Evolutionary conservation across 2,797 vertebrate genomes (phyloP).

Genomic region (Anolis apletophallus): DNA sequence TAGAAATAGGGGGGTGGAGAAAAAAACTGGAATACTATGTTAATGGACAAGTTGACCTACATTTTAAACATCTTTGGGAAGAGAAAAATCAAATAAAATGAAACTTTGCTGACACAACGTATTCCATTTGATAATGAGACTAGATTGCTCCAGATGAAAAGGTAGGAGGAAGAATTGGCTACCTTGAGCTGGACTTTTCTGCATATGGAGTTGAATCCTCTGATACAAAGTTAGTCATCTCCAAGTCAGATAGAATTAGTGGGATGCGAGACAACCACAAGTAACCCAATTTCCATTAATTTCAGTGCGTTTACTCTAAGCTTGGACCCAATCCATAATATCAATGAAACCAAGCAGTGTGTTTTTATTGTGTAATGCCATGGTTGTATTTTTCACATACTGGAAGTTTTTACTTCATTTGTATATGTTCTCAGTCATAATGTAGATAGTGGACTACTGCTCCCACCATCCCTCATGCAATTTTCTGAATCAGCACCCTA

Average conservation of each 20-base stretch:
- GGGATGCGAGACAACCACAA: too few relatives aligned
- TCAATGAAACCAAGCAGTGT: not conserved
- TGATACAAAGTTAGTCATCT: not conserved
- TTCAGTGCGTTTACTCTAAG: not conserved
- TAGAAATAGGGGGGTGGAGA: not conserved
- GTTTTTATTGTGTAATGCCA: not conserved
- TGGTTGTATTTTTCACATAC: not conserved
- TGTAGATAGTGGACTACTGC: too few relatives aligned
- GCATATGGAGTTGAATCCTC: not conserved
- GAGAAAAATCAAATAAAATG: not conserved
- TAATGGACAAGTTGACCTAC: not conserved
- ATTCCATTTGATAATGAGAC: not conserved
- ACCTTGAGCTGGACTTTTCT: not conserved
- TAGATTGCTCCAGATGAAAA: not conserved
- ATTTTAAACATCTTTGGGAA: not conserved
- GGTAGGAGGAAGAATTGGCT: not conserved
- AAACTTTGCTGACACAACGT: not conserved
- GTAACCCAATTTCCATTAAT: too few relatives aligned
- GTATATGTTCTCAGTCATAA: too few relatives aligned
- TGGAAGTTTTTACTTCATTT: not conserved
- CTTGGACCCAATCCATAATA: not conserved
- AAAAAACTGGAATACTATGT: not conserved
- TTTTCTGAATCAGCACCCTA: too few relatives aligned
- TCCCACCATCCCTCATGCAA: too few relatives aligned
- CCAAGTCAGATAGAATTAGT: not conserved